Base-by-base conservation (phyloP, 2,797 vertebrate species). In the Halcyon smyrnensis region DNA sequence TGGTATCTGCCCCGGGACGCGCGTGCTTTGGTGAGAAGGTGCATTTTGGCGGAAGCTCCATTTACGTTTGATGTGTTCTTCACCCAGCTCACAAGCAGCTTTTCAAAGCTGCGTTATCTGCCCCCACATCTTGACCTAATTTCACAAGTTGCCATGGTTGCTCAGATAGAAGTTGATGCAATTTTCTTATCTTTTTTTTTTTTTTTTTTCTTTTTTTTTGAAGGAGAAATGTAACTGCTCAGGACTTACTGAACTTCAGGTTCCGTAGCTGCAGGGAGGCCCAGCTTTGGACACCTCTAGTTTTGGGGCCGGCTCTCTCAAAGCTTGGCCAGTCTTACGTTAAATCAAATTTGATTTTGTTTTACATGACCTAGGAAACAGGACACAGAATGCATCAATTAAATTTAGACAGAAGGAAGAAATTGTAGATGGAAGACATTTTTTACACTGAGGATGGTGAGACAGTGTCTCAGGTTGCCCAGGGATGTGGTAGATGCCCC, bases 51-150 rank as follows among this genome's bases (percentile, higher is more conserved):
- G 97, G 98, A 98, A 98, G 97, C 94, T 83, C 78, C 27, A 2
- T 7, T 50, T 87, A 94, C 67, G 91, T 98, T 97, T 98, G 98
- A 98, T 98, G 97, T 97, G 93, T 93, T 97, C 97, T 93, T 94
- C 95, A 95, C 93, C 79, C 93, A 60, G 97, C 94, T 89, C 95
- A 18, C 12, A 34, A 85, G 92, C 94, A 43, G 92, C 88, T 83
- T 97, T 95, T 96, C 95, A 95, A 89, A 97, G 96, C 89, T n/a
- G 34, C 13, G 23, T 98, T 98, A 98, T 98, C 98, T 97, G 83
- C 94, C 93, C 97, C 96, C 97, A 93, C 98, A 98, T 98, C 98
- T 98, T 97, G 98, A 98, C 98, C 98, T 98, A 98, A 97, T 98
- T 98, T 98, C 94, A 96, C 97, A 95, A 97, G 97, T 98, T 98